Evolutionary conservation across 2,888 invertebrate species (phyloP), one percentile per base, ranked within the genome.

Genomic region (Napeogenes inachia): DNA sequence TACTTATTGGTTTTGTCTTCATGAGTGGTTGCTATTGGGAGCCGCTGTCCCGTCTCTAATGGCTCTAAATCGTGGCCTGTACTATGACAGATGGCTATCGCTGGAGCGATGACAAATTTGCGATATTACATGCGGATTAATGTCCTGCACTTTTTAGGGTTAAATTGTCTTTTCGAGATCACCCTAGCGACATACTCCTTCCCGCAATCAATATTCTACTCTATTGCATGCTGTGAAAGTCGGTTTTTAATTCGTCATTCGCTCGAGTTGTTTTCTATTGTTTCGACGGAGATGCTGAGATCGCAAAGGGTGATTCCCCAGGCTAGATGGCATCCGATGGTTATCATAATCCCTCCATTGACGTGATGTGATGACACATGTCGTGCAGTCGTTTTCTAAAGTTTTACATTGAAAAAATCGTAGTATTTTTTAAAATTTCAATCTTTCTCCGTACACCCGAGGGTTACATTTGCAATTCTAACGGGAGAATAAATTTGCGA

Each of bases 351-450:
- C 90, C 89, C 85, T 81, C 84, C 89, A 89, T 89, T 89, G 89
- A 90, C 87, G 82, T 88, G 85, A 90, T 90, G 90, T 90, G 90
- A 90, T 87, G 90, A 90, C 90, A 90, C 89, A 90, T 90, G 89
- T 89, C 90, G 88, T 83, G 84, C 75, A 75, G 79, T 84, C 84
- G 85, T 81, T 85, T 81, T 85, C 80, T 83, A 86, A 85, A 89
- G 87, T 84, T 84, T 85, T 79, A 77, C 77, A 85, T 82, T 82
- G 81, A 86, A 85, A 86, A 80, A 78, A 76, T 73, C 66, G 70
- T 55, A 67, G 68, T 57, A 65, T 68, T 64, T 70, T 68, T 62
- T 70, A 57, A 64, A 67, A 65, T 13, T 70, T 71, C 65, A 66
- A 78, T 74, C 77, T 80, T 75, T 73, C 54, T 8, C 47, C 32